Evolutionary conservation across 2,888 invertebrate genomes (phyloP), one percentile per base, ranked within the genome.

Genomic region (Ectropis crepuscularia): DNA sequence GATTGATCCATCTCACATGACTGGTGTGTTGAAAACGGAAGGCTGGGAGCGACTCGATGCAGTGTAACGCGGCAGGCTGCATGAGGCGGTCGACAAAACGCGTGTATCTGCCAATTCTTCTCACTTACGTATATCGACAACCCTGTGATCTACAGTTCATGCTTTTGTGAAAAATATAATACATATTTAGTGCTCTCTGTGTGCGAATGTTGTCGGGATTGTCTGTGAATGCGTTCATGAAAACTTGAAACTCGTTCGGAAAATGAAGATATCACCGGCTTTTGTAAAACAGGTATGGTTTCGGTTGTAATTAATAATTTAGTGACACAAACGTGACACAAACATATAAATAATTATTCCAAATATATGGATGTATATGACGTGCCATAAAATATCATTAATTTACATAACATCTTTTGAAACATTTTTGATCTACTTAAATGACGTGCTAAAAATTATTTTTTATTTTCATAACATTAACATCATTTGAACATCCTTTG

Each of bases 231-330:
- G 50, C 46, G 46, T 54, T 12, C 37, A 8, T 43, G 57, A 36
- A 43, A 53, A 53, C 41, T 41, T 37, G 50, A 45, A n/a, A n/a
- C n/a, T n/a, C 57, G 43, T 67, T 58, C 61, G 42, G 46, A 51
- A 53, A 41, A 64, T 57, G 58, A 62, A 80, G 71, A 60, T 88
- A 57, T 80, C 88, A 50, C 73, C 81, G 63, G 86, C 87, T n/a
- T 80, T 89, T 73, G 67, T 88, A 42, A 89, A 88, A 78, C 89
- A 89, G 86, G 89, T 89, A 74, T 69, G 8, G 42, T 6, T 9
- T 47, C 46, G 6, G 36, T 47, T 54, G 46, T 38, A 36, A 43
- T 28, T n/a, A n/a, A n/a, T n/a, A n/a, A n/a, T n/a, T n/a, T n/a
- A n/a, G n/a, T n/a, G n/a, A n/a, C n/a, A n/a, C n/a, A n/a, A n/a